phyloP scores from a whole-genome alignment of 2,888 invertebrate species.

The Cantharis lateralis region DNA sequence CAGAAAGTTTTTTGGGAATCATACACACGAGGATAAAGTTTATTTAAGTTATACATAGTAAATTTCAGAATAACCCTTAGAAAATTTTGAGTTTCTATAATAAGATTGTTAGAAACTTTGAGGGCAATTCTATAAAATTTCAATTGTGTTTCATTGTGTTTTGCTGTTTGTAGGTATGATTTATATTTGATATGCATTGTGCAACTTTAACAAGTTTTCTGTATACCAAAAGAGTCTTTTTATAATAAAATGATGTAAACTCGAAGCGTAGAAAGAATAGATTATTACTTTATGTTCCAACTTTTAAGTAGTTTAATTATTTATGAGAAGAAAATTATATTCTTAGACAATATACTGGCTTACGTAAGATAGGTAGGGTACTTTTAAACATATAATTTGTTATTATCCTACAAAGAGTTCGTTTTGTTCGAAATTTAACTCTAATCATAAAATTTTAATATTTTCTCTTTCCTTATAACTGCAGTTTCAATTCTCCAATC shows the following conservation, averaged over 20 bases:
- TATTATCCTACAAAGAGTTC: not conserved
- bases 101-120: constrained; percentile 13
- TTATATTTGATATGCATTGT: constrained; percentile 15
- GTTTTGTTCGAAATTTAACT: not conserved
- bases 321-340: constrained; percentile 8
- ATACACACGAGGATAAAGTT: not conserved
- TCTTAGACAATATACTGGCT: not conserved
- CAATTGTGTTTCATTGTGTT: constrained; percentile 16
- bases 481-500: not conserved
- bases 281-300: not conserved
- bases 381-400: not conserved
- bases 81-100: constrained; percentile 8
- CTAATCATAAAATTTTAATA: not conserved
- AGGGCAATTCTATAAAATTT: constrained; percentile 9
- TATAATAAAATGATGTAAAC: not conserved
- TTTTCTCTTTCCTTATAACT: not conserved
- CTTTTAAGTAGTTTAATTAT: constrained; percentile 22
- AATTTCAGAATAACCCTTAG: not conserved
- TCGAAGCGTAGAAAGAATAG: not conserved
- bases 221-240: constrained; percentile 16
- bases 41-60: not conserved
- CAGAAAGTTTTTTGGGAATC: not conserved
- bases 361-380: not conserved
- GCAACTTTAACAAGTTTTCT: constrained; percentile 16
- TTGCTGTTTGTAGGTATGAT: constrained; percentile 24